Evolutionary conservation across 2,888 invertebrate genomes (phyloP).

Genomic region (Sinopyrophorus schimmeli): DNA sequence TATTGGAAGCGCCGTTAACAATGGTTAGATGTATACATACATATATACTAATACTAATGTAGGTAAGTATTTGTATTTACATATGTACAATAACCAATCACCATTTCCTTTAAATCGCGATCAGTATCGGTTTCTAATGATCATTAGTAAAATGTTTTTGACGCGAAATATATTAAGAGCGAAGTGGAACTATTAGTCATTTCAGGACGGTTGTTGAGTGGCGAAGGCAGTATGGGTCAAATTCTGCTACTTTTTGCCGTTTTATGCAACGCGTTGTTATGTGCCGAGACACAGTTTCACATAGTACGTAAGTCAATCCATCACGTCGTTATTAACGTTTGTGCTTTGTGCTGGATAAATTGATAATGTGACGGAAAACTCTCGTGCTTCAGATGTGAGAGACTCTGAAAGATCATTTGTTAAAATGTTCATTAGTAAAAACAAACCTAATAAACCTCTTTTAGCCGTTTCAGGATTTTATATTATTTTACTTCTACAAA

Average conservation of each 20-base stretch:
- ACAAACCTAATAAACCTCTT: constrained; percentile 38
- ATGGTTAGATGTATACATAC: too few relatives aligned
- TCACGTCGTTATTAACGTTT: constrained; percentile 42
- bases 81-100: constrained; percentile 46
- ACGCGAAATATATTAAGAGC: constrained; percentile 47
- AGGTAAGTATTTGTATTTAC: constrained; percentile 43
- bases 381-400: constrained; percentile 37
- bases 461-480: constrained; percentile 2
- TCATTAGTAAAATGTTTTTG: constrained; percentile 51
- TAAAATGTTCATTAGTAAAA: constrained; percentile 44
- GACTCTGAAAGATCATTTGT: constrained; percentile 41
- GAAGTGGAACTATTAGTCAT: constrained; percentile 48
- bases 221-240: constrained; percentile 34
- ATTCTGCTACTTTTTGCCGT: constrained; percentile 42
- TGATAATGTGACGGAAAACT: constrained; percentile 39
- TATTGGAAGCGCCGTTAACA: constrained; percentile 43
- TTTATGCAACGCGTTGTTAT: constrained; percentile 43
- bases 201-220: constrained; percentile 43
- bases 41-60: constrained; percentile 43
- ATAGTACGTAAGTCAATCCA: constrained; percentile 47
- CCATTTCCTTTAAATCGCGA: constrained; percentile 42
- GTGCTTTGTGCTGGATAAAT: constrained; percentile 38
- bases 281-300: constrained; percentile 40
- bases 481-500: constrained; percentile 9
- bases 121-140: constrained; percentile 42